Base-by-base conservation (phyloP, 2,888 invertebrate species). In the Latrodectus hesperus region DNA sequence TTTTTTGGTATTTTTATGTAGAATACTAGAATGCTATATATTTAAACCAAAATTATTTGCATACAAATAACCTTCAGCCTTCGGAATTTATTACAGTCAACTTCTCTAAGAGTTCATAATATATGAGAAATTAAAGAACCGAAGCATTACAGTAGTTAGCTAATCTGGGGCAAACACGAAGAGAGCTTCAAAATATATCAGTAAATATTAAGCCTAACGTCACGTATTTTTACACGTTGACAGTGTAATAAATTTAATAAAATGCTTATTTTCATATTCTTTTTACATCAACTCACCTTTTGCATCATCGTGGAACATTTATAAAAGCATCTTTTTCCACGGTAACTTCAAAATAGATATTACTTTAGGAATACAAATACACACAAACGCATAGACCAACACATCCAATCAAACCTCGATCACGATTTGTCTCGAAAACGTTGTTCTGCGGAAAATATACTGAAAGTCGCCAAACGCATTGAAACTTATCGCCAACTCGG, bases 161-260 rank as follows among this genome's bases (percentile, higher is more conserved):
- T 60, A 71, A 49, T 49, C 51, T 51, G 49, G 71, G n/a, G 26
- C 49, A 71, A 38, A 49, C 9, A 71, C 71, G 49, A 71, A 51
- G 26, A 71, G 14, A 38, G 14, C 38, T 49, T 26, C 51, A n/a
- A 6, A 68, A 68, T 14, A 51, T 51, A 38, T 16, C 16, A 49
- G 9, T 38, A 14, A 60, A 49, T 51, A 70, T 80, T 85, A 85
- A 85, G 85, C 85, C 85, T 85, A 85, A 85, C 85, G 85, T 85
- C 75, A 85, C 53, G 70, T 74, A 60, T 67, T 60, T 85, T 85
- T 70, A 85, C 85, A 85, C 85, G 85, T 85, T 85, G 85, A 85
- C 85, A 79, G 75, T 74, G 38, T 16, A 65, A 22, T 70, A 53
- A 52, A 65, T 26, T 22, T 51, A 14, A 22, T 12, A 53, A 9